Percentiles rank a stretch among this genome's conserved stretches.
phyloP scores from a whole-genome alignment of 2,888 invertebrate species.

The Aleiodes leptofemur region DNA sequence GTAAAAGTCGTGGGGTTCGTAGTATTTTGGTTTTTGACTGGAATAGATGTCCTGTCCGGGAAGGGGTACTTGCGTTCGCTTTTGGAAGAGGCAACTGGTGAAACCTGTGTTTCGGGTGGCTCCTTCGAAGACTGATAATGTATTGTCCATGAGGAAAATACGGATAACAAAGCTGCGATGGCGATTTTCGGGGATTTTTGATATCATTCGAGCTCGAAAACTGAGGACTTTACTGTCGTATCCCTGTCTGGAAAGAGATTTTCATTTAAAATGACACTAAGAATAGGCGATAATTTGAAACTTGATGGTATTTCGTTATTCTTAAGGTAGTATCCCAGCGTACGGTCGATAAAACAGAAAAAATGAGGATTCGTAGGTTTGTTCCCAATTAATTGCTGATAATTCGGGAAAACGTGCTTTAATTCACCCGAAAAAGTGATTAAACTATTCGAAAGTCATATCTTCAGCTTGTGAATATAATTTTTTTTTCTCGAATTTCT shows the following conservation, averaged over 20 bases:
- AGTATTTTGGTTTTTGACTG: constrained; percentile 84
- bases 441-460: too few relatives aligned
- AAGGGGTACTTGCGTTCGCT: constrained; percentile 82
- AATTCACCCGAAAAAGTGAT: too few relatives aligned
- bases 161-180: constrained; percentile 87
- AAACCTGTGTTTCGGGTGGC: constrained; percentile 83
- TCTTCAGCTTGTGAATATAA: too few relatives aligned
- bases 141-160: constrained; percentile 89
- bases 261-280: not conserved
- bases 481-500: too few relatives aligned
- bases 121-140: constrained; percentile 88
- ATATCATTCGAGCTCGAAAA: constrained; percentile 87
- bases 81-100: constrained; percentile 77
- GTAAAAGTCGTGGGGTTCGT: constrained; percentile 88
- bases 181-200: constrained; percentile 81
- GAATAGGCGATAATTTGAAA: constrained; percentile 1
- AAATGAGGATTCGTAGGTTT: too few relatives aligned
- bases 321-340: too few relatives aligned
- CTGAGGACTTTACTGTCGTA: constrained; percentile 86
- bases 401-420: too few relatives aligned
- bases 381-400: too few relatives aligned
- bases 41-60: constrained; percentile 85
- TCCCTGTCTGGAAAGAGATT: constrained; percentile 77
- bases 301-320: too few relatives aligned
- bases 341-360: too few relatives aligned